phyloP scores from a whole-genome alignment of 2,888 invertebrate genomes.

The Crepidodera aurea region DNA sequence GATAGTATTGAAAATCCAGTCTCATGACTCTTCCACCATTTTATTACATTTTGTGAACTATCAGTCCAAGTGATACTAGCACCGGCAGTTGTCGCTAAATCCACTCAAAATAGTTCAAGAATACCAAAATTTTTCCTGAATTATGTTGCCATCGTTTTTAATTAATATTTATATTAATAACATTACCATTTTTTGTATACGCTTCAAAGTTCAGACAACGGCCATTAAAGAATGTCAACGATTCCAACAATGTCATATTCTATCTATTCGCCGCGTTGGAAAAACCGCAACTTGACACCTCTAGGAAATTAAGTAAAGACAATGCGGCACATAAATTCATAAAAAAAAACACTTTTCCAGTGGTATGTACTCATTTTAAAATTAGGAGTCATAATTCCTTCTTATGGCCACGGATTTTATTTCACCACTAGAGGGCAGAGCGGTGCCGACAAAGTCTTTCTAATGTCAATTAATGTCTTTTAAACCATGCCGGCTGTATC shows the following conservation, averaged over 20 bases:
- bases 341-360: slow-evolving; percentile 25
- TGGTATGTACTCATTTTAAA: slow-evolving; percentile 32
- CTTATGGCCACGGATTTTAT: slow-evolving; percentile 44
- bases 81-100: too few relatives aligned
- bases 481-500: not conserved
- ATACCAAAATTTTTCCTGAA: too few relatives aligned
- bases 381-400: slow-evolving; percentile 38
- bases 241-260: not conserved
- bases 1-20: too few relatives aligned
- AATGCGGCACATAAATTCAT: slow-evolving; percentile 31
- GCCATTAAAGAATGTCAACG: not conserved
- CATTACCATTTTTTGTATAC: too few relatives aligned
- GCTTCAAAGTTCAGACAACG: not conserved
- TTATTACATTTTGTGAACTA: too few relatives aligned
- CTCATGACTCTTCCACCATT: too few relatives aligned
- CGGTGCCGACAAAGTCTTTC: slow-evolving; percentile 57
- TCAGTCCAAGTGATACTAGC: too few relatives aligned
- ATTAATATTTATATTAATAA: too few relatives aligned
- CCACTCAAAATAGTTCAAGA: too few relatives aligned
- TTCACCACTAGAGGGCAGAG: slow-evolving; percentile 49
- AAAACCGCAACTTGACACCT: slow-evolving; percentile 16
- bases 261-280: not conserved
- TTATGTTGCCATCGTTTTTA: too few relatives aligned
- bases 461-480: slow-evolving; percentile 57
- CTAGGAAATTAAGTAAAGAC: slow-evolving; percentile 33